A percentile compares a stretch with the other conserved stretches of the same genome.
These are phyloP conservation scores for Corythucha ciliata DNA, from an alignment of 2,888 invertebrate genomes.

Conservation along the genomic window DNA sequence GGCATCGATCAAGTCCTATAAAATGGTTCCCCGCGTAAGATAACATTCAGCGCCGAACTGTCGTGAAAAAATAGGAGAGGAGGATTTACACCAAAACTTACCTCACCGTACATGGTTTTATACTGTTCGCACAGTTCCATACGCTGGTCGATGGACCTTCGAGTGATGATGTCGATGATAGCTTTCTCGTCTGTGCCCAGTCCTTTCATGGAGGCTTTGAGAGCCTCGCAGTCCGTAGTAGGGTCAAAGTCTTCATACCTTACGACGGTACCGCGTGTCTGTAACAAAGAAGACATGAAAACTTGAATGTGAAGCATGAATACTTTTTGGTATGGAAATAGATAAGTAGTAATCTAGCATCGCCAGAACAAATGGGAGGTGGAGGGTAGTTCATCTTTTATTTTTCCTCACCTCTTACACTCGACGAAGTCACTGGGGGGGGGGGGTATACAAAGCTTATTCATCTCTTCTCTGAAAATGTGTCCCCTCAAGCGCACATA, in stretches of 20 bases:
- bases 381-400: neutral
- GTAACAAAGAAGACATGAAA: constrained; percentile 20
- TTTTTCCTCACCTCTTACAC: neutral
- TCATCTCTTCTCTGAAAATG: too few species aligned
- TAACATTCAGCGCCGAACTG: too few species aligned
- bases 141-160: constrained; percentile 46
- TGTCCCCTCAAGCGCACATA: too few species aligned
- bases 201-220: constrained; percentile 46
- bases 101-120: constrained; percentile 49
- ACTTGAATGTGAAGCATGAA: neutral
- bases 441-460: too few species aligned
- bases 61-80: neutral
- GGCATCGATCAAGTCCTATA: constrained; percentile 42
- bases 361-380: neutral
- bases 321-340: neutral
- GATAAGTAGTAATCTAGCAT: neutral
- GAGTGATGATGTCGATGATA: constrained; percentile 45
- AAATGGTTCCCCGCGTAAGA: too few species aligned
- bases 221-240: constrained; percentile 40
- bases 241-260: constrained; percentile 39
- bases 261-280: constrained; percentile 38
- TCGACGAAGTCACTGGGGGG: neutral
- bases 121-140: constrained; percentile 45
- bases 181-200: constrained; percentile 47
- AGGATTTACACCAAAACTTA: constrained; percentile 30